Base-by-base conservation (phyloP, 2,113 vertebrate species). In the Alces alces region DNA sequence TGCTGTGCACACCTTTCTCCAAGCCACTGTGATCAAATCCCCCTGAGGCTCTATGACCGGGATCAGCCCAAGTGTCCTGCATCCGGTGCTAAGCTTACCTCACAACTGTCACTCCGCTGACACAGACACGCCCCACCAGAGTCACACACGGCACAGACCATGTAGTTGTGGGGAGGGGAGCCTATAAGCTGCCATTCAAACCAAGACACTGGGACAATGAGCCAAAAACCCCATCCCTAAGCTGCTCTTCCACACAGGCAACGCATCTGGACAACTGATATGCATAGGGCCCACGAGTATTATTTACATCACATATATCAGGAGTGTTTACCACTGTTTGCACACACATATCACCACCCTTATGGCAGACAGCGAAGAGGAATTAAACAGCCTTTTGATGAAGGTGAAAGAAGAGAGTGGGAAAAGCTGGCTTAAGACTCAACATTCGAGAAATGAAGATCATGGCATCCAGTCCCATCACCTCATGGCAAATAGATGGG, bases 91-190 rank as follows among this genome's bases (percentile, higher is more conserved):
- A 58, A 87, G 27, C 15, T 57, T 82, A 73, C 54, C 33, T 11
- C 61, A 13, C 17, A 55, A 45, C 36, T 21, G 28, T 79, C n/a
- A 54, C 3, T 19, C 30, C 19, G 3, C 43, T 60, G 19, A 55
- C 4, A 73, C 19, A 50, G 27, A 30, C 55, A 88, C 13, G 2
- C 64, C 19, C 43, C 27, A n/a, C 23, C 47, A 33, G 17, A 86
- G 36, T 70, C 50, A 11, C n/a, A 57, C 5, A 11, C 58, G 14
- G 5, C 60, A 30, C 5, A 54, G 43, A 12, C 60, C 45, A 21
- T 6, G 5, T 10, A 36, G 0, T 6, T 70, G 64, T 70, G 28
- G 9, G 33, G 30, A 3, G 7, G 25, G 14, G 12, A 19, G 30
- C 21, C 13, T 17, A 17, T n/a, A 36, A 58, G 23, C 27, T 47